Conservation (phyloP, 1,140 invertebrate species). For the Vanessa atalanta region DNA sequence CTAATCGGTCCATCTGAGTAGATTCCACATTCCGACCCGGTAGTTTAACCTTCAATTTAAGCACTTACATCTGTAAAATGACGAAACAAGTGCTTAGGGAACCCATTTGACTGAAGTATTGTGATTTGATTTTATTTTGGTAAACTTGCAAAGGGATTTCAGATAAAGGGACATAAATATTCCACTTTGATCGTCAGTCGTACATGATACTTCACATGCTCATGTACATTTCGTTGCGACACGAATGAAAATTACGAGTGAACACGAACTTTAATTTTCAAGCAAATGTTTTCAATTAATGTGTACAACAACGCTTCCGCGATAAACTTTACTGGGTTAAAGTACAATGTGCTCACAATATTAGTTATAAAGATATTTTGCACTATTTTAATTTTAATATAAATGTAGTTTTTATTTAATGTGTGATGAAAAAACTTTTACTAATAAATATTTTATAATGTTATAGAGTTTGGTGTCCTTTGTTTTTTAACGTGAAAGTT, state of each 20-base stretch:
- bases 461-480: background rate
- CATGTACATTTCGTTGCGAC: conserved; percentile 17
- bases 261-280: conserved; percentile 11
- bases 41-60: too few relatives aligned
- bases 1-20: too few relatives aligned
- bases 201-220: conserved; percentile 25
- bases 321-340: background rate
- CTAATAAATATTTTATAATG: background rate
- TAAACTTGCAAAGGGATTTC: background rate
- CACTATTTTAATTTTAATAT: background rate
- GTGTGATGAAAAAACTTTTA: background rate
- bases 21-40: too few relatives aligned
- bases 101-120: too few relatives aligned
- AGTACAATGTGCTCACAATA: background rate
- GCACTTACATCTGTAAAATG: too few relatives aligned
- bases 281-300: conserved; percentile 14
- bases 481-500: background rate
- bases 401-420: background rate
- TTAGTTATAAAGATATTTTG: background rate
- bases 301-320: conserved; percentile 1
- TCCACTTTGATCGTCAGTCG: conserved; percentile 27
- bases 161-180: conserved; percentile 31
- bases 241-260: conserved; percentile 26
- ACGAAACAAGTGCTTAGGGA: too few relatives aligned
- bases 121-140: too few relatives aligned